These are phyloP conservation scores for Tipula helvola DNA, from an alignment of 2,888 invertebrate species.

Conservation along the genomic window DNA sequence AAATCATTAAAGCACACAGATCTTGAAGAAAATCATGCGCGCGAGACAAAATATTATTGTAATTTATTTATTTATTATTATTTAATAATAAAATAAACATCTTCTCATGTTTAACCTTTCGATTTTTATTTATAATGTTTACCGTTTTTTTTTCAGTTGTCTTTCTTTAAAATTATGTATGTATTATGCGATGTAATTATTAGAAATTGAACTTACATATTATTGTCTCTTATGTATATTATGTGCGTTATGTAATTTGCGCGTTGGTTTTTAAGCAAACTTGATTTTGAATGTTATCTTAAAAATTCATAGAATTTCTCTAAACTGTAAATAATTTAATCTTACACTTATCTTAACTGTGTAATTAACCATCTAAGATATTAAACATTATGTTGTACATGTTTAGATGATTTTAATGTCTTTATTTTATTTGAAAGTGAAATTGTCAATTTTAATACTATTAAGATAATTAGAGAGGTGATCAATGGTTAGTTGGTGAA, in stretches of 20 bases:
- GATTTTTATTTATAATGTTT: not conserved
- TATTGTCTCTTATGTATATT: no score
- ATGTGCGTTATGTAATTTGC: not conserved
- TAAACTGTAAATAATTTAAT: not conserved
- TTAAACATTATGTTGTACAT: not conserved
- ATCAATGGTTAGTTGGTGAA: not conserved
- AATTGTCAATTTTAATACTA: not conserved
- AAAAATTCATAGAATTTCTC: not conserved
- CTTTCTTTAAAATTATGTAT: not conserved
- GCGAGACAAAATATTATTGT: not conserved
- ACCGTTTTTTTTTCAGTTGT: not conserved
- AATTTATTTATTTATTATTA: not conserved
- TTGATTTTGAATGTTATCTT: not conserved
- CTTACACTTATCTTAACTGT: not conserved
- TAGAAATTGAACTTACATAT: not conserved
- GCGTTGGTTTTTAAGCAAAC: not conserved
- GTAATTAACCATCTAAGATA: not conserved
- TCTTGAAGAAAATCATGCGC: not conserved
- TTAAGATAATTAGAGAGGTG: not conserved
- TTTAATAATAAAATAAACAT: not conserved
- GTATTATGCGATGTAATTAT: not conserved
- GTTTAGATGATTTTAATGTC: not conserved
- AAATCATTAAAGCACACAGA: not conserved
- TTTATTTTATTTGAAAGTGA: not conserved
- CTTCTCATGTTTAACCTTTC: not conserved